Conservation (phyloP, 1,140 invertebrate species). For the Mycetomoellerius zeteki region DNA sequence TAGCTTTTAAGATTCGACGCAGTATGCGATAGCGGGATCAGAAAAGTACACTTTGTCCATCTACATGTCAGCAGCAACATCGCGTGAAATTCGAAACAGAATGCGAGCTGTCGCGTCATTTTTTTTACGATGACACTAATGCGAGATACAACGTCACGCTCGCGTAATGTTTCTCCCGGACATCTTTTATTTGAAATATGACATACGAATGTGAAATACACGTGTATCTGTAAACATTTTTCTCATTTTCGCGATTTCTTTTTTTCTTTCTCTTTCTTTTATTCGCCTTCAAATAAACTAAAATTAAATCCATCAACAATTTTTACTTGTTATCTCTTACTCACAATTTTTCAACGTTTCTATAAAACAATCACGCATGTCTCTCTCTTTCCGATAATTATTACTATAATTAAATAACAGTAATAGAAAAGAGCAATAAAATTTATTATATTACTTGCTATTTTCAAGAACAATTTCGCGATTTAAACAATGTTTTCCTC, state of each 20-base stretch:
- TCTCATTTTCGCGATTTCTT: neutral
- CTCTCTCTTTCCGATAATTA: neutral
- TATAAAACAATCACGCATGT: neutral
- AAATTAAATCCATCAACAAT: neutral
- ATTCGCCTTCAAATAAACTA: neutral
- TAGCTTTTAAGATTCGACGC: neutral
- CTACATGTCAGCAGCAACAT: slow-evolving; percentile 35
- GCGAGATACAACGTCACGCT: slow-evolving; percentile 11
- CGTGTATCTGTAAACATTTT: slow-evolving; percentile 4
- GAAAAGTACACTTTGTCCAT: slow-evolving; percentile 21
- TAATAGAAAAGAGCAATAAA: neutral
- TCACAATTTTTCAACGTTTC: neutral
- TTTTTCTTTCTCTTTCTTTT: neutral
- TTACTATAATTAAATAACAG: neutral
- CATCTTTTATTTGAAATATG: slow-evolving; percentile 25
- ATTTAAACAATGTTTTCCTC: neutral
- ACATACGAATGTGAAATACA: slow-evolving; percentile 2
- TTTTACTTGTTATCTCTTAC: neutral
- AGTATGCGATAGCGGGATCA: slow-evolving; percentile 3
- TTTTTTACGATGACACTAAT: slow-evolving; percentile 36
- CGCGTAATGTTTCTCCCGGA: slow-evolving; percentile 26
- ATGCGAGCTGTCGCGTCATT: neutral
- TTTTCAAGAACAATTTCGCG: neutral
- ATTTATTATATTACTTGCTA: neutral
- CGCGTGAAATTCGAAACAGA: slow-evolving; percentile 40